Percentiles rank a stretch among this genome's conserved stretches.
phyloP scores from a whole-genome alignment of 2,113 vertebrate genomes.

The Capreolus pygargus region DNA sequence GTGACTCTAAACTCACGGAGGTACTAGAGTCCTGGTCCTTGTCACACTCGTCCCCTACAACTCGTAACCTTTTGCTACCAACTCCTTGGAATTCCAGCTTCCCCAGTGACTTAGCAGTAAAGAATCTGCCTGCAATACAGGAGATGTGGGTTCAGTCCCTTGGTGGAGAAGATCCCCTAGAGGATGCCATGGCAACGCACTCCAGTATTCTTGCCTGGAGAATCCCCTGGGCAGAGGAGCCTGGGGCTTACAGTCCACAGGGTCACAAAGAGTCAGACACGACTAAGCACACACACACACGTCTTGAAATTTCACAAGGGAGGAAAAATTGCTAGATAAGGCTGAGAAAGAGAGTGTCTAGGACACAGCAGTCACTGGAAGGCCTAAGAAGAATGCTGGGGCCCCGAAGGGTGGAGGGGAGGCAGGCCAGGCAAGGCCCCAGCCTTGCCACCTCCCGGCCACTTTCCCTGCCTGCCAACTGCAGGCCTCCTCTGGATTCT shows the following conservation, averaged over 20 bases:
- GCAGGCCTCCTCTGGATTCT: neutral
- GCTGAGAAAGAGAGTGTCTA: neutral
- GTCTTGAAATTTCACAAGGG: neutral
- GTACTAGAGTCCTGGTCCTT: neutral
- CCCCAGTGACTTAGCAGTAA: neutral
- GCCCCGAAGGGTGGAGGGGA: neutral
- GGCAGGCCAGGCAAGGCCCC: neutral
- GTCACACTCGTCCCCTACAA: neutral
- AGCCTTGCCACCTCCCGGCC: fast-evolving
- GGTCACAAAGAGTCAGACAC: neutral
- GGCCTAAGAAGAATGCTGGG: neutral
- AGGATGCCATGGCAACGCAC: neutral
- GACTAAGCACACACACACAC: neutral
- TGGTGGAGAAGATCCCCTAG: neutral
- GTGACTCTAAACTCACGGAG: too few species aligned
- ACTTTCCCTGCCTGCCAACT: neutral
- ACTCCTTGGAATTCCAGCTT: neutral
- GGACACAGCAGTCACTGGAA: neutral
- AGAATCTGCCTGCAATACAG: neutral
- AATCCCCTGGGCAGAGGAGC: neutral
- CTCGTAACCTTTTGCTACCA: neutral
- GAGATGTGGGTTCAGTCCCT: neutral
- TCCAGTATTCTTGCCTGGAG: neutral
- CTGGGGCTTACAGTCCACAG: neutral
- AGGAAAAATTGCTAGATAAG: neutral